Conservation (phyloP, 2,888 invertebrate species). For the Euproctis similis region DNA sequence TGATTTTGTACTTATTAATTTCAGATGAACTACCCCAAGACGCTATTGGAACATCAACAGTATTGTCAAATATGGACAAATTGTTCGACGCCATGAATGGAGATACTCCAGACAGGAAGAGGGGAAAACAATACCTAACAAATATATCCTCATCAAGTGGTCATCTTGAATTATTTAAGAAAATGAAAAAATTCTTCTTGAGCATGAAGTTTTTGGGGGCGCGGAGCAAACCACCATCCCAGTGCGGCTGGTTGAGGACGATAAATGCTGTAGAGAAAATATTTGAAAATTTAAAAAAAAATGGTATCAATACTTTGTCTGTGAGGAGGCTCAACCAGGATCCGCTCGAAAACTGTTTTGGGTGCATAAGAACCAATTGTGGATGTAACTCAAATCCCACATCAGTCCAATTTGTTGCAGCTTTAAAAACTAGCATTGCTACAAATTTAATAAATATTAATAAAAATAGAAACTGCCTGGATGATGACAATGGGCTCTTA, state of each 20-base stretch:
- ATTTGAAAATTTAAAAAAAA: neutral
- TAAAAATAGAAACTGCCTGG: slow-evolving; percentile 8
- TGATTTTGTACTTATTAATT: too few species aligned
- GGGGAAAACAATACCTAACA: neutral
- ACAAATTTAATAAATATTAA: slow-evolving; percentile 7
- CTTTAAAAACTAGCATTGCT: slow-evolving; percentile 12
- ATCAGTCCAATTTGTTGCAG: slow-evolving; percentile 13
- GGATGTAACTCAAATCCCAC: slow-evolving; percentile 14
- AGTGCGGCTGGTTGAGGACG: slow-evolving; percentile 22
- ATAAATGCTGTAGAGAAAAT: slow-evolving; percentile 13
- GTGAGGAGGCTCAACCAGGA: slow-evolving; percentile 21
- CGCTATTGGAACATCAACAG: neutral
- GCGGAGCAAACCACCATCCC: slow-evolving; percentile 13
- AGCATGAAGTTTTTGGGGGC: slow-evolving; percentile 11
- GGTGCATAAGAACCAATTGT: slow-evolving; percentile 12
- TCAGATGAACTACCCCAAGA: neutral
- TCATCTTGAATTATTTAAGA: slow-evolving; percentile 6
- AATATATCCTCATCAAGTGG: neutral
- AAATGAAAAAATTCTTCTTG: slow-evolving; percentile 10
- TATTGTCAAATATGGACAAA: neutral
- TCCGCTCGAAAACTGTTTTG: slow-evolving; percentile 15
- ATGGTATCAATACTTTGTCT: slow-evolving; percentile 15
- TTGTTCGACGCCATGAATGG: neutral
- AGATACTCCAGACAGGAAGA: neutral
- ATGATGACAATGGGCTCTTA: slow-evolving; percentile 3